Evolutionary conservation across 2,797 vertebrate genomes (phyloP).

Genomic region (Betta splendens): DNA sequence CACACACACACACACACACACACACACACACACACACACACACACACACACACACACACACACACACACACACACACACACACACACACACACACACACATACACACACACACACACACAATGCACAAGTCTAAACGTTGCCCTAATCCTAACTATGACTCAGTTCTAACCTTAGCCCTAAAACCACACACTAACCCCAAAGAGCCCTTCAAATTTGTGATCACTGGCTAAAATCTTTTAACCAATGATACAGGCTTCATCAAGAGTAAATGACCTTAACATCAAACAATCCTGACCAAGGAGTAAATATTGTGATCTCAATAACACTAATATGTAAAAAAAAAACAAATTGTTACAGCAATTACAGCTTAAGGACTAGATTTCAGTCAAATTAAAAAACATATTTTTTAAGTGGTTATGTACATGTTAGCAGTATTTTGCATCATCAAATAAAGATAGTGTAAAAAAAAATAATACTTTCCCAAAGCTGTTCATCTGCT

Average conservation of each 20-base stretch:
- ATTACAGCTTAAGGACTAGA: too few relatives aligned
- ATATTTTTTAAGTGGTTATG: too few relatives aligned
- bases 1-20: constrained; percentile 3
- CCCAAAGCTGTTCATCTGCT: constrained; percentile 59
- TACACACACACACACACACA: constrained; percentile 3
- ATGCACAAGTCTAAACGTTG: too few relatives aligned
- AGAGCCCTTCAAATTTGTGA: too few relatives aligned
- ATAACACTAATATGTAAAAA: not conserved
- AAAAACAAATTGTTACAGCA: too few relatives aligned
- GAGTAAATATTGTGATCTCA: not conserved
- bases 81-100: constrained; percentile 1
- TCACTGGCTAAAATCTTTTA: too few relatives aligned
- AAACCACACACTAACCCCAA: too few relatives aligned
- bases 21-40: constrained; percentile 7
- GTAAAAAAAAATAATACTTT: constrained; percentile 39
- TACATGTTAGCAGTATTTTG: not conserved
- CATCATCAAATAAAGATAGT: constrained; percentile 34
- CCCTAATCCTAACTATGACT: too few relatives aligned
- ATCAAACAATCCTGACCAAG: not conserved
- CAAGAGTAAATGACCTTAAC: constrained; percentile 1
- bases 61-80: too few relatives aligned
- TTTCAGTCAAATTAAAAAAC: too few relatives aligned
- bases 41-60: constrained; percentile 3
- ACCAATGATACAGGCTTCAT: not conserved
- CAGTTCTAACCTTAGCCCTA: too few relatives aligned